phyloP scores from a whole-genome alignment of 2,113 vertebrate genomes.

The Phylloscopus trochiloides region DNA sequence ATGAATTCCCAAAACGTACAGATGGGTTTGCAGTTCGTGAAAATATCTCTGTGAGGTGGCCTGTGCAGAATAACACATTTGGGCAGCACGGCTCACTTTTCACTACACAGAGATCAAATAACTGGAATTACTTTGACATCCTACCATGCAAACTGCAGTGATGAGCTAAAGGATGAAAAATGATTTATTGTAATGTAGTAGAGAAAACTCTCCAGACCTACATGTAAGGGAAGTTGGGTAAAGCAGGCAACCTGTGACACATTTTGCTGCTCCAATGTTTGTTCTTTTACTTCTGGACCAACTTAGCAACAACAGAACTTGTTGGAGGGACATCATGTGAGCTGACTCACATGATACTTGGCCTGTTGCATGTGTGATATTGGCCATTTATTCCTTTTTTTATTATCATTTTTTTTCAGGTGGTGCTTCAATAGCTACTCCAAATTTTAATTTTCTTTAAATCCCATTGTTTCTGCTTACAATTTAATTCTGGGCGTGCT shows the following conservation, averaged over 20 bases:
- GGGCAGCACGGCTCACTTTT: rapidly evolving
- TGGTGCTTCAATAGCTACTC: background rate
- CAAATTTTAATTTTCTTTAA: background rate
- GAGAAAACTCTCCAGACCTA: background rate
- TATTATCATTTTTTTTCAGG: background rate
- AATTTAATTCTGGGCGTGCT: background rate
- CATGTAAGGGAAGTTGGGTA: background rate
- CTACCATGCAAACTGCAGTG: background rate
- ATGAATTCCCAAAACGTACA: background rate
- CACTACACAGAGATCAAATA: background rate
- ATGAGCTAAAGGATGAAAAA: background rate
- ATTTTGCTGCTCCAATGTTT: background rate
- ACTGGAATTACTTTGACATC: background rate
- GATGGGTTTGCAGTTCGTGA: background rate
- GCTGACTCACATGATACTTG: background rate
- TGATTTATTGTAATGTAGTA: background rate
- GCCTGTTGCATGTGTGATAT: background rate
- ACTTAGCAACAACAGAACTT: background rate
- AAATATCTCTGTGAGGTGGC: background rate
- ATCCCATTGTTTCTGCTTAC: background rate
- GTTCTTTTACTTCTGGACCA: background rate
- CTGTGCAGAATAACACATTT: background rate
- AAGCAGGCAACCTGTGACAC: rapidly evolving
- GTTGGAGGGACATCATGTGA: background rate
- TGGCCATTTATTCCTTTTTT: background rate